Percentiles rank a stretch among this genome's conserved stretches.
These are phyloP conservation scores for Tragelaphus strepsiceros DNA, from an alignment of 2,113 vertebrate species.

Conservation along the genomic window DNA sequence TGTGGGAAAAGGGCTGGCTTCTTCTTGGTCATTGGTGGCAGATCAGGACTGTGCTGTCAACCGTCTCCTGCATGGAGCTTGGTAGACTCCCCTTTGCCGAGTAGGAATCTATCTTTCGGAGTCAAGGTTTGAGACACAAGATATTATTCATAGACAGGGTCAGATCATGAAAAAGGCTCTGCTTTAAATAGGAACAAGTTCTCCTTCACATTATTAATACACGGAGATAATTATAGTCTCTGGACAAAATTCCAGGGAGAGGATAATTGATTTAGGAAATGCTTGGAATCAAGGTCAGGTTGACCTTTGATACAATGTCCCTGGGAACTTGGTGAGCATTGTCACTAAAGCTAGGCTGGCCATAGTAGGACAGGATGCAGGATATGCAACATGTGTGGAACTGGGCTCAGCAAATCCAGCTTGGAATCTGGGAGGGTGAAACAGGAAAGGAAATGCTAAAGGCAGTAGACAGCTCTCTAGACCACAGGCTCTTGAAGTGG, in stretches of 20 bases:
- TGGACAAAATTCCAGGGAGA: constrained; percentile 59
- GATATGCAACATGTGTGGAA: background rate
- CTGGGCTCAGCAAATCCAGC: background rate
- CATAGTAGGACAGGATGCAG: background rate
- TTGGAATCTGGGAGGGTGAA: background rate
- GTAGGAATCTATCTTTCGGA: background rate
- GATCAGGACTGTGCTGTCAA: background rate
- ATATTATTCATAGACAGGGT: background rate
- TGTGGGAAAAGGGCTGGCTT: background rate
- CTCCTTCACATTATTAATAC: constrained; percentile 63
- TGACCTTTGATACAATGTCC: constrained; percentile 44
- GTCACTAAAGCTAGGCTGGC: background rate
- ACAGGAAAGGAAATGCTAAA: background rate
- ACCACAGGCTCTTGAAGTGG: too few relatives aligned
- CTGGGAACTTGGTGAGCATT: background rate
- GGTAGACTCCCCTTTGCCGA: background rate
- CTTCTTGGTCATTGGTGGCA: background rate
- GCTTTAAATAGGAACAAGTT: constrained; percentile 5
- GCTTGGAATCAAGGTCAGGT: constrained; percentile 45
- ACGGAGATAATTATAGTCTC: constrained; percentile 58
- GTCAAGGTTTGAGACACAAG: background rate
- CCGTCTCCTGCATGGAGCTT: background rate
- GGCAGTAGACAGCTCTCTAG: background rate
- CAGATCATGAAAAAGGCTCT: background rate
- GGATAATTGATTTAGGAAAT: constrained; percentile 73